phyloP scores from a whole-genome alignment of 2,797 vertebrate species.

The Paratrypauchen microcephalus region DNA sequence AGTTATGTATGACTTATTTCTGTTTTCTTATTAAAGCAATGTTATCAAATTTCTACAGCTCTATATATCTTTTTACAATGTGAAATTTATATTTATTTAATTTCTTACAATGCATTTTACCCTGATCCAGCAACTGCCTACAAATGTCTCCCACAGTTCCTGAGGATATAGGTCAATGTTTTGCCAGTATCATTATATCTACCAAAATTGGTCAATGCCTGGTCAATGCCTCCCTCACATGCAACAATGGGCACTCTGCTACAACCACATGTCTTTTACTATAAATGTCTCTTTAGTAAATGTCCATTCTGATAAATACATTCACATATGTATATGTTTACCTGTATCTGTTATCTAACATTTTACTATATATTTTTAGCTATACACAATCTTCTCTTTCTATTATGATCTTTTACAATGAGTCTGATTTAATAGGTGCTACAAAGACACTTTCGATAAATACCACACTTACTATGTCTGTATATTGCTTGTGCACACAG shows the following conservation, averaged over 20 bases:
- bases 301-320: too few species aligned
- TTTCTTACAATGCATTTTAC: background rate
- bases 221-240: background rate
- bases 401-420: background rate
- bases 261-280: too few species aligned
- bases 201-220: slow-evolving; percentile 6
- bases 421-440: background rate
- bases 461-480: background rate
- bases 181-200: slow-evolving; percentile 10
- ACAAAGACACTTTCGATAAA: slow-evolving; percentile 1
- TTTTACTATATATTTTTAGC: too few species aligned
- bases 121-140: background rate
- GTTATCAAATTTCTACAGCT: too few species aligned
- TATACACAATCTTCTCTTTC: background rate
- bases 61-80: background rate
- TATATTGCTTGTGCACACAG: slow-evolving; percentile 5
- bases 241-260: background rate
- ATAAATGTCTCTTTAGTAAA: too few species aligned
- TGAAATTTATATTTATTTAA: background rate
- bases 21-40: too few species aligned
- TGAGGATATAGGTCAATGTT: slow-evolving; percentile 10
- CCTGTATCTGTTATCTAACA: too few species aligned
- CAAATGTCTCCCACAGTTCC: background rate
- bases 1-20: too few species aligned
- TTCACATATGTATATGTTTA: too few species aligned